Base-by-base conservation (phyloP, 1,140 invertebrate genomes). In the Halictus rubicundus region DNA sequence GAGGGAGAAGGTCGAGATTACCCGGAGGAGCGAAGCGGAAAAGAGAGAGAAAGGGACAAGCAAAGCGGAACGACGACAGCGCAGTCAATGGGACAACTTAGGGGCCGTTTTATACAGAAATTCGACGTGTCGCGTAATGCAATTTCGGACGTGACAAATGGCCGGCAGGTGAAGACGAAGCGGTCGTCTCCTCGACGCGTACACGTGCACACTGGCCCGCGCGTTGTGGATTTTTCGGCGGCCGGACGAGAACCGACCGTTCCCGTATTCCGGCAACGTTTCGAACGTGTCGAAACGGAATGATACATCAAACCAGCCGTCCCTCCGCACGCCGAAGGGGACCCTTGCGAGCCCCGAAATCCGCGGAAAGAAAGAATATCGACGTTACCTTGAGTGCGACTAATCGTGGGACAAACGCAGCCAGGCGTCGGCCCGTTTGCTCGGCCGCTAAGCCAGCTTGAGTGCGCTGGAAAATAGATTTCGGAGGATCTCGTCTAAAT, bases 111-210 rank as follows among this genome's bases (percentile, higher is more conserved):
- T 85, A 82, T 86, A 86, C 81, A 74, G 83, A 86, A 69, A 86
- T 74, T 81, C 75, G 84, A 86, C 84, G 83, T 82, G 78, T 60
- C 83, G 71, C 66, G 74, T 86, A 86, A 86, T 85, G 83, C 83
- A 86, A 85, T 86, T 86, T 86, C 14, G 79, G 52, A 78, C 39
- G 84, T 86, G 84, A 86, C 84, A 85, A 86, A 86, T 85, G 84
- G 78, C 42, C 60, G 60, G 82, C 82, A 85, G 84, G 84, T 85
- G 83, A 78, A 68, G 83, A 64, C 21, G 25, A 32, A 42, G 9
- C 8, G 5, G 25, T 37, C 32, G 16, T 57, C 49, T 21, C 21
- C 6, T 54, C 49, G 49, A 61, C 7, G 46, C 42, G 52, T 21
- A 46, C 72, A 68, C 64, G 78, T 57, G 79, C 61, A 25, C 69